Base-by-base conservation (phyloP, 2,888 invertebrate genomes). In the Rhingia campestris region DNA sequence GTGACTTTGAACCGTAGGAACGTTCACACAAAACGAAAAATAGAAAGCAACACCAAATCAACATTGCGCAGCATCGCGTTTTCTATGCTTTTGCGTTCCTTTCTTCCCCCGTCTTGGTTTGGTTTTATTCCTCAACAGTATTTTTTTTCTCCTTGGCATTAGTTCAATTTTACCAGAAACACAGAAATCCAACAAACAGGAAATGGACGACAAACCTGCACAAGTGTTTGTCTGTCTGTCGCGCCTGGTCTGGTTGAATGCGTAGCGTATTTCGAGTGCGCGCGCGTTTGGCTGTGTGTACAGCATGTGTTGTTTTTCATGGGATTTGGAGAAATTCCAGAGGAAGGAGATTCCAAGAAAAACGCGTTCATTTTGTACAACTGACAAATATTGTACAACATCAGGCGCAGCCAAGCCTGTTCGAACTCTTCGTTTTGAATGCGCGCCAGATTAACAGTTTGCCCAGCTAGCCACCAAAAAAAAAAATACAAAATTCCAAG, bases 141-240 rank as follows among this genome's bases (percentile, higher is more conserved):
- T 22, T 22, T 22, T 22, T 22, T 53, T 30, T 35, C 56, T 54
- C 49, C 56, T 30, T 64, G 30, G 49, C 58, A 63, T 49, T 53
- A 66, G 53, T 49, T 66, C 66, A 45, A 47, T 54, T 66, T 80
- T 59, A 61, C 6, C 33, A 33, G 39, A 39, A 69, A 45, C 49
- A 63, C 14, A 59, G 30, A 63, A 54, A 49, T 49, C 30, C 43
- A 67, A 70, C 43, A 51, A 80, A 80, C 84, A 84, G 84, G 84
- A 84, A 84, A 84, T 72, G 70, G 84, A 80, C 70, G 64, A 76
- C 72, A 72, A 64, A 63, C 69, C 63, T 64, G 79, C 64, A 77
- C 79, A 79, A 82, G 77, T 82, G 82, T 81, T 72, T 73, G 77
- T 79, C 67, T 72, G 76, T 56, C 81, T 81, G 54, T 70, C 56